Base-by-base conservation (phyloP, 2,797 vertebrate genomes). In the Phalloptychus januarius region DNA sequence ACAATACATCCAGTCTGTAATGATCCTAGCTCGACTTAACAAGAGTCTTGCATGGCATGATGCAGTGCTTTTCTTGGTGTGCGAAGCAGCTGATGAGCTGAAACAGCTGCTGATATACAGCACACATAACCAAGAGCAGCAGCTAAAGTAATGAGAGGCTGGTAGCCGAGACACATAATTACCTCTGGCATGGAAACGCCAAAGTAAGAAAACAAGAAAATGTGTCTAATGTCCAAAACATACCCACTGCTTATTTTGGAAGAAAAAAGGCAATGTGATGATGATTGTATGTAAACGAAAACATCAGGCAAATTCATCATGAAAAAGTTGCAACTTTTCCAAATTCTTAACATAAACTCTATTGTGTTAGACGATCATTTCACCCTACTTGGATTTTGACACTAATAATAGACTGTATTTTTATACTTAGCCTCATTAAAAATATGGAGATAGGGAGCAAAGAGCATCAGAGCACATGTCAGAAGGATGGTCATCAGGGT, bases 101-200 rank as follows among this genome's bases (percentile, higher is more conserved):
- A 90, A 89, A 90, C 82, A 85, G 90, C 86, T 91, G 86, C 89
- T 90, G 89, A 94, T 67, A 77, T 80, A 91, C 83, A 87, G 78
- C 74, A 65, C 73, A 89, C 78, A 83, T 70, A 87, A 90, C 85
- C 87, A 84, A 81, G 88, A 92, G 89, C 76, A 90, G 92, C 84
- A 88, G 84, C 86, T 79, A 83, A 77, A 79, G 87, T 87, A 86
- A 86, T 87, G 79, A 90, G 81, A 90, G 85, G 87, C 85, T 72
- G 81, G 78, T 80, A 85, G 76, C 79, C 78, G 83, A 89, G 72
- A 90, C 61, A 79, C 76, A 79, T 67, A 79, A 86, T 87, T 90
- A 93, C 80, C 80, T 80, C 85, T 80, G 84, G 84, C 78, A 85
- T 63, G 65, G 83, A 87, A 79, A 72, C 75, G 67, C 75, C 80